phyloP scores from a whole-genome alignment of 2,888 invertebrate genomes.

The Marasmarcha lunaedactyla region DNA sequence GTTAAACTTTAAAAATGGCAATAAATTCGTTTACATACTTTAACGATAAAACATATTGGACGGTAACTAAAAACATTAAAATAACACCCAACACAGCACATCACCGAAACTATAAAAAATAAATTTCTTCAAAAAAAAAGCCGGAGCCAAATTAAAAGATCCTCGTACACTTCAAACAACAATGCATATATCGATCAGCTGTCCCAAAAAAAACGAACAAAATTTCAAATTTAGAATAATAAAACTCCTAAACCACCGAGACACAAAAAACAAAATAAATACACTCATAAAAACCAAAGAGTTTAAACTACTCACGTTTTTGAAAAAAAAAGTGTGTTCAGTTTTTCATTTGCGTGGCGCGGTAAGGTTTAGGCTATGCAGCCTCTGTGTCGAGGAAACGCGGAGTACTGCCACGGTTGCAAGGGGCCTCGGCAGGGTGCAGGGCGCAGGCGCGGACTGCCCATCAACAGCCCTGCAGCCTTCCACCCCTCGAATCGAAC shows the following conservation, averaged over 20 bases:
- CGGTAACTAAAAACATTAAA: too few species aligned
- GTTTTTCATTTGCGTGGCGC: background rate
- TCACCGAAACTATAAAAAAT: too few species aligned
- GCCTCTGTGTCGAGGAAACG: conserved; percentile 56
- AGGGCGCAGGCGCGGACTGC: conserved; percentile 65
- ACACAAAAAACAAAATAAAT: too few species aligned
- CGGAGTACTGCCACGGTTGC: conserved; percentile 73
- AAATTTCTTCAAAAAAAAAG: too few species aligned
- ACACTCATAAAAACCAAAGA: background rate
- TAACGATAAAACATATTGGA: too few species aligned
- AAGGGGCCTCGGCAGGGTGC: conserved; percentile 57
- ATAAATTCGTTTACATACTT: too few species aligned
- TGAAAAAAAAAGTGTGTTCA: too few species aligned
- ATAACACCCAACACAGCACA: too few species aligned
- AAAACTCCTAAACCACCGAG: too few species aligned
- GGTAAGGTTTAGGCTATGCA: background rate
- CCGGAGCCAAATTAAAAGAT: too few species aligned
- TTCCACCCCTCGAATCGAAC: conserved; percentile 62
- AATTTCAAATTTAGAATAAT: too few species aligned
- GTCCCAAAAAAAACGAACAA: background rate
- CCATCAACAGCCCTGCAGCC: conserved; percentile 68
- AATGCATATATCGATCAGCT: conserved; percentile 1
- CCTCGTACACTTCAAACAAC: background rate
- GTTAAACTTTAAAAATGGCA: too few species aligned
- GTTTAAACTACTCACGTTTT: background rate